Base-by-base conservation (phyloP, 64 coral and sea anemone genomes). In the Acropora tenuis region DNA sequence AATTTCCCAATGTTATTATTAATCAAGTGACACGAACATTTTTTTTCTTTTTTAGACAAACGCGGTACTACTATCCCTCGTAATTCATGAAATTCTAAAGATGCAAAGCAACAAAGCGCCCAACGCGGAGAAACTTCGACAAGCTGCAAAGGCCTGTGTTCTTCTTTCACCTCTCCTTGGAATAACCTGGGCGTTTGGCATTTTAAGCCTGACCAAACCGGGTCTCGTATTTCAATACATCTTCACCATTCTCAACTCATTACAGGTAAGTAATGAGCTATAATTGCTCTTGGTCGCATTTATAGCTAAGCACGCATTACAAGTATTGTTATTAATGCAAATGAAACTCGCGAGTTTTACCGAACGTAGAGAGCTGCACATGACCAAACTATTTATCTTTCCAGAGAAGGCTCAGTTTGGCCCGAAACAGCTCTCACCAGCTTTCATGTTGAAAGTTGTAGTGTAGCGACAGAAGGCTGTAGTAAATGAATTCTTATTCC, bases 211-310 rank as follows among this genome's bases (percentile, higher is more conserved):
- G 18, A 90, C 89, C 0, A 53, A 92, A 40, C 74, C 90, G 11
- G 45, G 83, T 18, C 73, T 92, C 67, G 82, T 61, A 7, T 92
- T 92, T 58, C 90, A 92, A 74, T 92, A 92, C 82, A 86, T 92
- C 30, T 92, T 92, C 45, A 92, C 90, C 3, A 92, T 92, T 40
- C 74, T 92, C 57, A 92, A 92, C 73, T 92, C 90, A 3, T 47
- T 92, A 9, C 90, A 92, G 90, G 90, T 92, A 63, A 46, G 8
- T 45, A 17, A 48, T 9, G 18, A 42, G 52, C 10, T 55, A 9
- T 55, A 7, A 55, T 55, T 55, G 0, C 10, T 55, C 52, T 55
- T 55, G 52, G 52, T 5, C 10, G 52, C 52, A 55, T 7, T 7
- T 55, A 55, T 55, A 55, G 5, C 5, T 55, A 9, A 55, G 52